These are phyloP conservation scores for Lycorma delicatula DNA, from an alignment of 1,140 invertebrate species.

Conservation along the genomic window DNA sequence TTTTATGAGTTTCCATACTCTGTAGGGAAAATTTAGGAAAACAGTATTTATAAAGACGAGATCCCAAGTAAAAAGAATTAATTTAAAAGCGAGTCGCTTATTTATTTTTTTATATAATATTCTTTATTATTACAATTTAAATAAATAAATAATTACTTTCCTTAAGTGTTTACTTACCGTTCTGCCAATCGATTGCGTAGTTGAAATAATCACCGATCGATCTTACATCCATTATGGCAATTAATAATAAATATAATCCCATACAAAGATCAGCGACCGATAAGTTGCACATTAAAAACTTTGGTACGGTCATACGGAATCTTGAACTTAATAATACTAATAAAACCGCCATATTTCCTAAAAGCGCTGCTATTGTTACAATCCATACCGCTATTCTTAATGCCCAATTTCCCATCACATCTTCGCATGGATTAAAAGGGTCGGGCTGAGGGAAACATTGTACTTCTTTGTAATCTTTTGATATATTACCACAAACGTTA, in stretches of 20 bases:
- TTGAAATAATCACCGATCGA: constrained; percentile 82
- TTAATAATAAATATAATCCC: constrained; percentile 73
- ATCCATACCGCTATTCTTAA: constrained; percentile 47
- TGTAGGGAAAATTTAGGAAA: no score
- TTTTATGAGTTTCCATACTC: no score
- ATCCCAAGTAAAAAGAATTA: no score
- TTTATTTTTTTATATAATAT: no score
- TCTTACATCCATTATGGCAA: constrained; percentile 71
- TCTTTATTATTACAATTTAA: no score
- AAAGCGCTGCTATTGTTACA: constrained; percentile 47
- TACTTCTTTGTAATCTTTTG: constrained; percentile 42
- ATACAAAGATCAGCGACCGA: constrained; percentile 79
- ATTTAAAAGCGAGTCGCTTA: no score
- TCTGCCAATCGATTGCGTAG: constrained; percentile 84
- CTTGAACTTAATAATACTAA: constrained; percentile 55
- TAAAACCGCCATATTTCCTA: constrained; percentile 70
- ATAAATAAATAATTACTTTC: no score
- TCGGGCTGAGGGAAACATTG: constrained; percentile 52
- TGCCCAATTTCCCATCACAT: constrained; percentile 47
- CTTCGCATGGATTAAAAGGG: constrained; percentile 58
- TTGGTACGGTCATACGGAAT: constrained; percentile 59
- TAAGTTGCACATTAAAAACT: constrained; percentile 79
- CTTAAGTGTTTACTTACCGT: constrained; percentile 46
- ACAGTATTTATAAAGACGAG: no score
- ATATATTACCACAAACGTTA: constrained; percentile 54